Base-by-base conservation (phyloP, 2,888 invertebrate genomes). In the Hydrotaea cyrtoneurina region DNA sequence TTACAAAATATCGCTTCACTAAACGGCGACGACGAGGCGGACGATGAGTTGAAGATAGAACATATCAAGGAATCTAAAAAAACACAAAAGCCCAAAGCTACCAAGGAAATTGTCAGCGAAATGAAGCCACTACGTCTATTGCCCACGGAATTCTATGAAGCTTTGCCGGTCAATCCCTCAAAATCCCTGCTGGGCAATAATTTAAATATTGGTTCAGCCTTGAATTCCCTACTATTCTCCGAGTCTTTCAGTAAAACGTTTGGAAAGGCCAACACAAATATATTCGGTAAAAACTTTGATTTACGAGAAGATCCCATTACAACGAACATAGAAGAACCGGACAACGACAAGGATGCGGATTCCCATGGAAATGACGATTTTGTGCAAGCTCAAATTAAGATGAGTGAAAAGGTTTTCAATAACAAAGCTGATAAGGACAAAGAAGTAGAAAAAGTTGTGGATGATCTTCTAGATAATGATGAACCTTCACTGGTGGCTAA, bases 131-230 rank as follows among this genome's bases (percentile, higher is more conserved):
- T 80, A 13, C 89, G 86, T 2, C 83, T 90, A 4, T 66, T 90
- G 13, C 90, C 89, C 11, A 89, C 90, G 0, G 91, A 91, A 55
- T 91, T 91, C 83, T 91, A 89, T 11, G 91, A 92, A 82, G 86
- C 89, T 0, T 46, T 89, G 10, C 88, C 91, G 0, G 69, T 86
- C 0, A 86, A 87, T 19, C 62, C 26, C 8, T 78, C 39, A 8
- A 86, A 83, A 26, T 85, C 83, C 0, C 8, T 23, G n/a, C 5
- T 23, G 17, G 43, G 23, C 0, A 43, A 13, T 31, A 88, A 89
- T 21, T 26, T 87, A 39, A 88, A 87, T 21, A 59, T 89, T 4
- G 89, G 88, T 0, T 86, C 87, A n/a, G 87, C 87, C 0, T 64
- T 90, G 17, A 91, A 91, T 26, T 87, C 89, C 0, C 66, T 90